These are phyloP conservation scores for Thunnus maccoyii DNA, from an alignment of 2,113 vertebrate genomes.

Conservation along the genomic window DNA sequence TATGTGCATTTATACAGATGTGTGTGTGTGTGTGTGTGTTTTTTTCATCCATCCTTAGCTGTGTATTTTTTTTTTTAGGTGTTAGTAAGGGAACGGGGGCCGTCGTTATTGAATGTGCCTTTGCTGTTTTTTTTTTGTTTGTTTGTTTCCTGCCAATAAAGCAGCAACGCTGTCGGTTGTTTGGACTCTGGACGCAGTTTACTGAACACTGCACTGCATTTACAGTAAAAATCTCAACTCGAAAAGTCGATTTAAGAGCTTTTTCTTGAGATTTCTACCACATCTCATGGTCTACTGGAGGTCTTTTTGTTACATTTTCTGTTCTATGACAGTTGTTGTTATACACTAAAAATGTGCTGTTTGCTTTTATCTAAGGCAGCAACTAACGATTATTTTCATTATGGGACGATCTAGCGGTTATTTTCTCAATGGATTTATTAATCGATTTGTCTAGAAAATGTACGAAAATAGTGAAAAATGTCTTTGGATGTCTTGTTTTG, in stretches of 20 bases:
- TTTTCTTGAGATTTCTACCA: background rate
- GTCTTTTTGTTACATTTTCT: background rate
- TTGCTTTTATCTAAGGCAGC: background rate
- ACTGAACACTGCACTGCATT: background rate
- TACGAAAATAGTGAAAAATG: too few species aligned
- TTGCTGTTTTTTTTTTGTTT: slow-evolving; percentile 51
- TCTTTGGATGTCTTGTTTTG: too few species aligned
- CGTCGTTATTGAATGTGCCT: slow-evolving; percentile 61
- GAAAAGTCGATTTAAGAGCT: background rate
- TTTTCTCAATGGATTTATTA: too few species aligned
- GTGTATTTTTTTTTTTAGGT: slow-evolving; percentile 12
- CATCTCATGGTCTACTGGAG: background rate
- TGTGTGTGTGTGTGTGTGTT: slow-evolving; percentile 13
- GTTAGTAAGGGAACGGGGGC: slow-evolving; percentile 43
- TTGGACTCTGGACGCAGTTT: slow-evolving; percentile 32
- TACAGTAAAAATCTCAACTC: background rate
- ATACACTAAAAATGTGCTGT: background rate
- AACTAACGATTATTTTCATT: too few species aligned
- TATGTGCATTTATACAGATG: background rate
- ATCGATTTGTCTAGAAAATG: too few species aligned
- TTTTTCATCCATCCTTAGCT: background rate
- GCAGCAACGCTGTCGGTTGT: slow-evolving; percentile 20
- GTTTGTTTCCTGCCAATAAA: slow-evolving; percentile 29
- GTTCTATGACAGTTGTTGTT: background rate
- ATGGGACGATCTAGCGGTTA: too few species aligned